Base-by-base conservation (phyloP, 2,888 invertebrate species). In the Colletes collaris region DNA sequence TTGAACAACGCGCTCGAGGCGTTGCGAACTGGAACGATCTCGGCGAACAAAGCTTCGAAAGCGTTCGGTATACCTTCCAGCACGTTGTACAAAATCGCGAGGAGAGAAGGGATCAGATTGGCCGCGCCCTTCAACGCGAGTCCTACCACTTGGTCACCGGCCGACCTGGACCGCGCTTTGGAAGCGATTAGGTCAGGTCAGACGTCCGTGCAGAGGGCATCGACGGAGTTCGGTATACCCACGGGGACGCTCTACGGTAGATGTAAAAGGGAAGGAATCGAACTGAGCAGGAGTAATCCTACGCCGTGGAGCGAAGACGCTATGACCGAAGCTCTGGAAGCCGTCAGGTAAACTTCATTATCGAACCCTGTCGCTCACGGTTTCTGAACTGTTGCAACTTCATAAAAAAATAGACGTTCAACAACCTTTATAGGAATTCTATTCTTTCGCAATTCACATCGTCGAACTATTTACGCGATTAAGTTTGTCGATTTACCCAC, bases 271-370 rank as follows among this genome's bases (percentile, higher is more conserved):
- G 98, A 98, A 92, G 97, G 98, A 63, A 98, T 98, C 87, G 98
- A 97, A 93, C 93, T 98, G 85, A 97, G 97, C 6, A 95, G 97
- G 86, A 97, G 97, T 72, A 97, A 97, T 94, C 97, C 97, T n/a
- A 97, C 97, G 59, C 97, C 97, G 10, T 98, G 98, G 98, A 97
- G 97, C n/a, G 97, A 97, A 92, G 97, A 97, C 91, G 97, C 97
- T 44, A 97, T 98, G 97, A 96, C 96, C 35, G 97, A 97, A 93
- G 98, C 98, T 35, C 94, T 98, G 59, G 97, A 97, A 92, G 97
- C 97, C 83, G 97, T 98, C 85, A 96, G 97, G 97, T 97, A 72
- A 80, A 67, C 16, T 27, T 46, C 40, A 27, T 27, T 27, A 27
- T 27, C 27, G 27, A 27, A 27, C 27, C 27, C 27, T 27, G 27